phyloP scores from a whole-genome alignment of 2,888 invertebrate species.

The Perdita meconis region DNA sequence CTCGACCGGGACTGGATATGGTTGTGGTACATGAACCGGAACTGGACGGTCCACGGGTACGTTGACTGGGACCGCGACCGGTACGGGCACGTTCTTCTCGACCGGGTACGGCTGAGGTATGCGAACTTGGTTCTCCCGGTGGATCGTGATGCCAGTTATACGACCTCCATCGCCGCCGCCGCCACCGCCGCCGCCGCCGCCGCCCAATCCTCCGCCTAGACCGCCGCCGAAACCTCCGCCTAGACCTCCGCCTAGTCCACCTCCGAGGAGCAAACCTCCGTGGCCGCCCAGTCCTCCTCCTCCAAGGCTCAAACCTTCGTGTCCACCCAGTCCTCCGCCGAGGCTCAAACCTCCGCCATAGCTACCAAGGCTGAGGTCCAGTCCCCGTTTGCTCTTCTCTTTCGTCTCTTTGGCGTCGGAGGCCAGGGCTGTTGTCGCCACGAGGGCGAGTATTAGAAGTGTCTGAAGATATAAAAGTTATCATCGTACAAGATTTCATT shows the following conservation, averaged over 20 bases:
- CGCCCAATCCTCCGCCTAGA: slow-evolving; percentile 56
- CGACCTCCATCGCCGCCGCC: slow-evolving; percentile 74
- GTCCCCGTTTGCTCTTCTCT: slow-evolving; percentile 79
- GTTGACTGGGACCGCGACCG: slow-evolving; percentile 77
- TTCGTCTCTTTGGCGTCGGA: slow-evolving; percentile 63
- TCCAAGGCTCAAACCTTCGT: slow-evolving; percentile 56
- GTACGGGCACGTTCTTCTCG: slow-evolving; percentile 77
- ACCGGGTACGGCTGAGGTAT: slow-evolving; percentile 80
- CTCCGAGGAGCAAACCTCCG: slow-evolving; percentile 57
- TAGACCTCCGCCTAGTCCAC: slow-evolving; percentile 54
- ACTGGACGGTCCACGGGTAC: slow-evolving; percentile 78
- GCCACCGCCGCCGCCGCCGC: slow-evolving; percentile 56
- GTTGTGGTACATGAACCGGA: slow-evolving; percentile 74
- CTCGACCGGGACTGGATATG: slow-evolving; percentile 77
- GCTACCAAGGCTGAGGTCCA: slow-evolving; percentile 76
- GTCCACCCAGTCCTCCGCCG: slow-evolving; percentile 44
- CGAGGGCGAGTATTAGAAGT: slow-evolving; percentile 72
- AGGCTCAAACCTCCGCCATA: slow-evolving; percentile 51
- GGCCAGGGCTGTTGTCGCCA: slow-evolving; percentile 70
- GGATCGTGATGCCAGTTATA: slow-evolving; percentile 79
- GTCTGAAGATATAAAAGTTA: slow-evolving; percentile 66
- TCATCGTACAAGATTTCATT: neutral
- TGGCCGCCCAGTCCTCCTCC: slow-evolving; percentile 57
- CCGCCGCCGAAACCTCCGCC: slow-evolving; percentile 66
- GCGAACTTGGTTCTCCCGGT: slow-evolving; percentile 77